A percentile compares a stretch with the other conserved stretches of the same genome.
These are phyloP conservation scores for Caenorhabditis zanzibari DNA, from an alignment of 2,888 invertebrate species.

Conservation along the genomic window DNA sequence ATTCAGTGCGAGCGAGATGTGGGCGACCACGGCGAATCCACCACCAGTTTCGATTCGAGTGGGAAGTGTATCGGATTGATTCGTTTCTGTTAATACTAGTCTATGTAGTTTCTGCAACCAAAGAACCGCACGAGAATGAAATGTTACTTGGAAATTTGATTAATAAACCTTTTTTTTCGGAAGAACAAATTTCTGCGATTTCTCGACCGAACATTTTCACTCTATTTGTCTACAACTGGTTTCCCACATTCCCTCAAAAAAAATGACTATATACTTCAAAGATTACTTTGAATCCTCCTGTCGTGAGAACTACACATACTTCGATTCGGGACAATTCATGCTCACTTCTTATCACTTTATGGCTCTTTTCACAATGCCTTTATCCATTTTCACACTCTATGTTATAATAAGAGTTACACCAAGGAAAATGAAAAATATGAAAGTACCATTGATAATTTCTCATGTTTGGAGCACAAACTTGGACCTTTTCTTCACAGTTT, in stretches of 20 bases:
- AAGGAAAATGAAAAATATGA: slow-evolving; percentile 35
- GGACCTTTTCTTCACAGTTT: slow-evolving; percentile 13
- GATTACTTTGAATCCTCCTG: slow-evolving; percentile 22
- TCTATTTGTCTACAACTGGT: no score
- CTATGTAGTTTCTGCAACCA: no score
- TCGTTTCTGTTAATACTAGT: no score
- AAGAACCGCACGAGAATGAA: no score
- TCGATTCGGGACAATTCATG: slow-evolving; percentile 14
- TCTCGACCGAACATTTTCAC: no score
- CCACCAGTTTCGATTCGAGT: no score
- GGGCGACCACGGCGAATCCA: neutral
- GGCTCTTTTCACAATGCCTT: slow-evolving; percentile 22
- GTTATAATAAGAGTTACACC: slow-evolving; percentile 22
- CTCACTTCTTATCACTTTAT: slow-evolving; percentile 8
- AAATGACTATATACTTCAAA: neutral
- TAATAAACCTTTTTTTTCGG: no score
- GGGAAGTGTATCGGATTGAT: no score
- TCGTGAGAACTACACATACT: slow-evolving; percentile 21
- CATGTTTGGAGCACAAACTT: slow-evolving; percentile 33
- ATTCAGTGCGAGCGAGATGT: neutral
- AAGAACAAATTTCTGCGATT: no score
- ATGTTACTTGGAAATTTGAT: no score
- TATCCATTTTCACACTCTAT: slow-evolving; percentile 15
- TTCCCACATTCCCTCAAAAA: no score
- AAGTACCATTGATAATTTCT: slow-evolving; percentile 4